Conservation (phyloP, 2,888 invertebrate genomes). For the Myopa testacea region DNA sequence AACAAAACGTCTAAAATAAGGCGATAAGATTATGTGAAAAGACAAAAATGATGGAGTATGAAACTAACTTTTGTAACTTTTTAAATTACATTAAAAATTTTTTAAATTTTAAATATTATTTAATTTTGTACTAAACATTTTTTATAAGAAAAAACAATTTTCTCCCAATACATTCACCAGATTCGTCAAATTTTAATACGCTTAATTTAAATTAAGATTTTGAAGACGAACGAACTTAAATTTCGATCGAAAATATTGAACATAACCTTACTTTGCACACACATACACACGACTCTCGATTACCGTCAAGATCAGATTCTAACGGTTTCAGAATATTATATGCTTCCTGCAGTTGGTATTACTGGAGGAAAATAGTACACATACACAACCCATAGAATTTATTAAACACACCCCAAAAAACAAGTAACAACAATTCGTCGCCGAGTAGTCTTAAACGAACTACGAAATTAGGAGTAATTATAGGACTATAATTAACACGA, state of each 20-base stretch:
- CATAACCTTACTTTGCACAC: conserved; percentile 7
- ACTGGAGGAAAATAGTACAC: conserved; percentile 40
- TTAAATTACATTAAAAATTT: too few relatives aligned
- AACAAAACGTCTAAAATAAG: conserved; percentile 6
- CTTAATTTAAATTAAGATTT: too few relatives aligned
- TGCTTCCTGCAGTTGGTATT: conserved; percentile 19
- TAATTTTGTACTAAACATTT: too few relatives aligned
- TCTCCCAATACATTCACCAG: too few relatives aligned
- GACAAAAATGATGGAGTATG: too few relatives aligned
- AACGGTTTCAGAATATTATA: not conserved
- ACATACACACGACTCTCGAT: not conserved
- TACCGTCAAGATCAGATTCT: conserved; percentile 34
- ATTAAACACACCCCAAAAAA: conserved; percentile 24
- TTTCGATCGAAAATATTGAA: not conserved
- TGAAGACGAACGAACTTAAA: not conserved
- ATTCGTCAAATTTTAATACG: too few relatives aligned
- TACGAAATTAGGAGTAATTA: too few relatives aligned
- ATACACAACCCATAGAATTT: conserved; percentile 41
- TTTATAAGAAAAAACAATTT: too few relatives aligned
- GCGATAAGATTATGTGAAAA: not conserved
- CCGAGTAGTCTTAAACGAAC: not conserved
- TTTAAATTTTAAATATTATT: too few relatives aligned
- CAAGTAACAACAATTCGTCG: not conserved
- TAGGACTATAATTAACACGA: too few relatives aligned
- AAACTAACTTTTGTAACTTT: too few relatives aligned